A percentile compares a stretch with the other conserved stretches of the same genome.
These are phyloP conservation scores for Anseranas semipalmata DNA, from an alignment of 2,113 vertebrate species.

Conservation along the genomic window DNA sequence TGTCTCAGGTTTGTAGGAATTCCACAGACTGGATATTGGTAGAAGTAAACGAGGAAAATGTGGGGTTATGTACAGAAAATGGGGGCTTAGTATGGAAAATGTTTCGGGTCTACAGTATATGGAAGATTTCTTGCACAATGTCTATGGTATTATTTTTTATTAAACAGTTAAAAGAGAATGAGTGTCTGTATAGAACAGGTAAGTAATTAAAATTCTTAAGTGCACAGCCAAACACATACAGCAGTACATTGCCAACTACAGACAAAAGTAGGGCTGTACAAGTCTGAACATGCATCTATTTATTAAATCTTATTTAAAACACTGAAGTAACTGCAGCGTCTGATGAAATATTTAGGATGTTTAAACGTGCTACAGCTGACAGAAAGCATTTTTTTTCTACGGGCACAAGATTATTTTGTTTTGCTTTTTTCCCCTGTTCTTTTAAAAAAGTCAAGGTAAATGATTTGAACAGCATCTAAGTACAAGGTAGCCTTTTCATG, in stretches of 20 bases:
- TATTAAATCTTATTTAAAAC: constrained; percentile 91
- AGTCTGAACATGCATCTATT: constrained; percentile 83
- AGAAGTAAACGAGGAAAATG: not conserved
- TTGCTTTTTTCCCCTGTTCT: not conserved
- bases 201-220: constrained; percentile 74
- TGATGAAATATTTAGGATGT: constrained; percentile 87
- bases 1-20: not conserved
- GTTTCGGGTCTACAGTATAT: not conserved
- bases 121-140: constrained; percentile 22
- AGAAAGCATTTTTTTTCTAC: constrained; percentile 26
- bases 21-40: not conserved
- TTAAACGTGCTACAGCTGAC: constrained; percentile 74
- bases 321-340: constrained; percentile 85
- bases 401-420: not conserved
- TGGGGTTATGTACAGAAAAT: not conserved
- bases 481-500: not conserved
- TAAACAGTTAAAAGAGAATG: constrained; percentile 74
- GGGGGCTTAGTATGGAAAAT: not conserved
- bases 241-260: constrained; percentile 74
- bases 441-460: not conserved
- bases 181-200: constrained; percentile 76
- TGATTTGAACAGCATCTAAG: not conserved
- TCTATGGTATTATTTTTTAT: constrained; percentile 11
- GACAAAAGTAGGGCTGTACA: constrained; percentile 75
- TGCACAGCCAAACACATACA: constrained; percentile 62